phyloP scores from a whole-genome alignment of 1,140 invertebrate genomes.

The Trichonephila clavata region DNA sequence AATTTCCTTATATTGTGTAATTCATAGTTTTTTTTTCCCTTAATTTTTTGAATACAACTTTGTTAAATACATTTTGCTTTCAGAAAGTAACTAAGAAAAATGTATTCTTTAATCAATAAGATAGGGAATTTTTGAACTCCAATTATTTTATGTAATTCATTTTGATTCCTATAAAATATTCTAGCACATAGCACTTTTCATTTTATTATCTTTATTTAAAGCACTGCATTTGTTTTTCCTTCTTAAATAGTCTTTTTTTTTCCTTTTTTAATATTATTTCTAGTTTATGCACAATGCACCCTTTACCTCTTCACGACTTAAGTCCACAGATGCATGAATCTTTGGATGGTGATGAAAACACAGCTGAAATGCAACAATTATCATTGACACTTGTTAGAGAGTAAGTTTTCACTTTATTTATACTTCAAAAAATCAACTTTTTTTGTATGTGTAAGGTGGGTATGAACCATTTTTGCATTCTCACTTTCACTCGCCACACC shows the following conservation, averaged over 20 bases:
- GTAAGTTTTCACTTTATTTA: slow-evolving; percentile 41
- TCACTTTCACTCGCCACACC: neutral
- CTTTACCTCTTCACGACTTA: slow-evolving; percentile 73
- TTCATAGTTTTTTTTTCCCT: too few relatives aligned
- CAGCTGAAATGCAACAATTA: slow-evolving; percentile 60
- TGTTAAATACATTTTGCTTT: too few relatives aligned
- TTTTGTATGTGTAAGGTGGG: neutral
- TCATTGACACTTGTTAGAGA: slow-evolving; percentile 67
- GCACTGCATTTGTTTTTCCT: neutral
- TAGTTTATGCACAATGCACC: slow-evolving; percentile 75
- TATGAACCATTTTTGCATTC: too few relatives aligned
- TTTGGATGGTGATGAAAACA: slow-evolving; percentile 71
- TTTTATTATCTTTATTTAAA: slow-evolving; percentile 32
- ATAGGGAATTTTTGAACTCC: too few relatives aligned
- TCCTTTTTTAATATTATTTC: slow-evolving; percentile 68
- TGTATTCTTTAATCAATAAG: too few relatives aligned
- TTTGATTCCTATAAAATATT: neutral
- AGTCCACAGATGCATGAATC: slow-evolving; percentile 72
- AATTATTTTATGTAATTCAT: too few relatives aligned
- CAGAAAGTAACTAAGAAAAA: too few relatives aligned
- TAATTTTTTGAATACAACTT: too few relatives aligned
- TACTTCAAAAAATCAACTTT: neutral
- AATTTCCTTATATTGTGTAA: too few relatives aligned
- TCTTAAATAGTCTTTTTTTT: slow-evolving; percentile 10
- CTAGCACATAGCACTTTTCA: slow-evolving; percentile 31